Evolutionary conservation across 2,888 invertebrate genomes (phyloP), one percentile per base, ranked within the genome.

Genomic region (Bombyx huttoni): DNA sequence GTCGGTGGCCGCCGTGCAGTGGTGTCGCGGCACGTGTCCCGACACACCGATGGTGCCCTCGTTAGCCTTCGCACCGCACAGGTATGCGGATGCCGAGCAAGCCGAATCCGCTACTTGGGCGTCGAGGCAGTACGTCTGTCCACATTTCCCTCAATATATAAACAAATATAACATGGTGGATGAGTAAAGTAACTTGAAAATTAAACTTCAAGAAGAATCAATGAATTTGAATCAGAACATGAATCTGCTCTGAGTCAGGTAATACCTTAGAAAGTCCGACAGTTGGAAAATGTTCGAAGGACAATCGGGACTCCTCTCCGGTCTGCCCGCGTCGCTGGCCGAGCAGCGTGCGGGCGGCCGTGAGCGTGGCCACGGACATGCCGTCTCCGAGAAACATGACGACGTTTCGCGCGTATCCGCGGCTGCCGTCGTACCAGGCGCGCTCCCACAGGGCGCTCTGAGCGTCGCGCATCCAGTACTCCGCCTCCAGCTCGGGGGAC

Each of bases 381-480:
- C 94, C 94, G 72, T 94, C 94, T 8, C 94, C 94, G 54, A 94
- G 73, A 73, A 94, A 94, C 72, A 94, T 80, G 49, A 94, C 91
- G 9, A 93, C 80, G 75, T 94, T 94, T 49, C 72, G 69, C 47
- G 77, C 81, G 13, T 52, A 48, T 48, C 49, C 45, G 35, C 49
- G 53, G 56, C 73, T 24, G 24, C 24, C 24, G 24, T 24, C 24
- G 24, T 24, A 24, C 24, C 24, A 24, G 24, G 52, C 51, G 47
- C 89, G 81, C 50, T 71, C 65, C 9, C 65, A 60, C 45, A 91
- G 72, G 3, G 68, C 81, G 6, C 73, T 70, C 50, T 78, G 77
- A 0, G 89, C 91, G 52, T 89, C 67, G 0, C 61, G 62, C 13
- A 67, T 69, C 91, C 91, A 91, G 66, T 77, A 88, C 8, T 75